Evolutionary conservation across 2,797 vertebrate genomes (phyloP).

Genomic region (Acanthopagrus latus): DNA sequence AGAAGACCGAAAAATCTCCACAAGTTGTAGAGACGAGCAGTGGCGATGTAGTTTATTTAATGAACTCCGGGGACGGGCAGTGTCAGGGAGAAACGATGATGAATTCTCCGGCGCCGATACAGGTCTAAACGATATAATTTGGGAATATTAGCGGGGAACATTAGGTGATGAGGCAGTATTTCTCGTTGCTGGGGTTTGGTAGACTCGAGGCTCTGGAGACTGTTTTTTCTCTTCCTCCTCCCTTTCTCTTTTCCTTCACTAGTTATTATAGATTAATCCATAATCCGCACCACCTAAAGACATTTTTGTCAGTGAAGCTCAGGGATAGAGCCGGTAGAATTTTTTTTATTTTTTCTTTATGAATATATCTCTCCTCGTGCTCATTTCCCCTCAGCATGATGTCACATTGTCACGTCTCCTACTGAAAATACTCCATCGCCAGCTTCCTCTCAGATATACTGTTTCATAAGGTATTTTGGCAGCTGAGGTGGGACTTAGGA

Average conservation of each 20-base stretch:
- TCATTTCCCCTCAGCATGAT: constrained; percentile 73
- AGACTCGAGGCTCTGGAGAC: constrained; percentile 49
- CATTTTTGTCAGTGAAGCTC: constrained; percentile 78
- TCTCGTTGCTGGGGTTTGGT: constrained; percentile 34
- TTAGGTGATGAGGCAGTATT: constrained; percentile 71
- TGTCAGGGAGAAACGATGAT: constrained; percentile 65
- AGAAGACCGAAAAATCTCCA: constrained; percentile 44
- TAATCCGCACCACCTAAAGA: constrained; percentile 82
- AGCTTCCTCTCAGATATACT: constrained; percentile 49
- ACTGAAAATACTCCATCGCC: constrained; percentile 53
- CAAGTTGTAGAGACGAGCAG: constrained; percentile 61
- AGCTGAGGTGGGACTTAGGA: constrained; percentile 53
- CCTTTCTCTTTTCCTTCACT: constrained; percentile 69
- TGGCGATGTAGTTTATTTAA: constrained; percentile 65
- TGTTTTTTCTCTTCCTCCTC: constrained; percentile 12
- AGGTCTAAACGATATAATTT: constrained; percentile 74
- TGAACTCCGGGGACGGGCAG: constrained; percentile 67
- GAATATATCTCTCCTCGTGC: constrained; percentile 58
- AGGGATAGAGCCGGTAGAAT: constrained; percentile 64
- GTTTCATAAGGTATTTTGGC: constrained; percentile 45
- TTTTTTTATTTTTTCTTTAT: constrained; percentile 7
- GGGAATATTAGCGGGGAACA: constrained; percentile 66
- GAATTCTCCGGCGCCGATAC: constrained; percentile 63
- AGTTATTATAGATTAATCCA: constrained; percentile 82
- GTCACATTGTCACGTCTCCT: constrained; percentile 74